Evolutionary conservation across 2,888 invertebrate genomes (phyloP), one percentile per base, ranked within the genome.

Genomic region (Podotricha telesiphe): DNA sequence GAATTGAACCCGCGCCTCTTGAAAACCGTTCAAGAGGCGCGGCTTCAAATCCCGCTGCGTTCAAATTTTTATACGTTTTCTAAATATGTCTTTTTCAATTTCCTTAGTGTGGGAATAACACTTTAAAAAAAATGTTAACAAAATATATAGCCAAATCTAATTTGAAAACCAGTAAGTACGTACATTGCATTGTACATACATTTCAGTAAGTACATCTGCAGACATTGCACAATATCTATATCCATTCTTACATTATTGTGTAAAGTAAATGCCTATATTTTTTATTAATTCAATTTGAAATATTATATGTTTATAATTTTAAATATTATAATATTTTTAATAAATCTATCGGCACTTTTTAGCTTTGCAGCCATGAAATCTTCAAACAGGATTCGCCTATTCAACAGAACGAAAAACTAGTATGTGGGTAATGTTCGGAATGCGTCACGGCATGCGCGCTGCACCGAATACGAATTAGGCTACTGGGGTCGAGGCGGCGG

Each of bases 401-500:
- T 71, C 73, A 74, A 68, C 75, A 74, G 64, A 75, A 75, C 77
- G 74, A 78, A 81, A 79, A 76, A 74, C 77, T 70, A 76, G 75
- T 78, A 82, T 80, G 83, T 80, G 76, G 75, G 80, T 78, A 82
- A 85, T 84, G 84, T 77, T 76, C 70, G 80, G 81, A 79, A 83
- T 80, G 81, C 78, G 76, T 72, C 72, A 69, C 73, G 79, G 78
- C 76, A 78, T 78, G 79, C 71, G 81, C 78, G 78, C 65, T 75
- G 78, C 78, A 74, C 72, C 74, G 86, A 84, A 87, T 88, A 82
- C 82, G 83, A 86, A 88, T 85, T 77, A 85, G 83, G 83, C 80
- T 80, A 78, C 78, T 79, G 77, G 79, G 80, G 81, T 76, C 73
- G 77, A 79, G 78, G 81, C 77, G 75, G 77, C 79, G 75, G 78